phyloP scores from a whole-genome alignment of 30 jellyfish, hydroid and myxozoan species.

The Hydractinia symbiolongicarpus region DNA sequence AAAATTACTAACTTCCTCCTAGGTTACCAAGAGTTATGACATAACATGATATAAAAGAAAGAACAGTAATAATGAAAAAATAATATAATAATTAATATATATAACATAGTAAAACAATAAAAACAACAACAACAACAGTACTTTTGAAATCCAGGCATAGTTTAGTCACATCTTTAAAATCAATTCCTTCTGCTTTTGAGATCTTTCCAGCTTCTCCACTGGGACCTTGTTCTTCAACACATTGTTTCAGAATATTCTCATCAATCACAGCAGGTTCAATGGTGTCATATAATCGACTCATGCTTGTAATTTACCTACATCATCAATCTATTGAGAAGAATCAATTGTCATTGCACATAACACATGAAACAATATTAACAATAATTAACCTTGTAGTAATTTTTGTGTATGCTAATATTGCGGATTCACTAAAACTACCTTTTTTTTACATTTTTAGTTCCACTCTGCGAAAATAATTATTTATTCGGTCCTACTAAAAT shows the following conservation, averaged over 20 bases:
- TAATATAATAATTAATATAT: no score
- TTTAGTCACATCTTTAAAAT: slow-evolving; percentile 58
- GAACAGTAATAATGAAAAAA: background rate
- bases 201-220: slow-evolving; percentile 94
- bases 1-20: no score
- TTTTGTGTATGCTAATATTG: no score
- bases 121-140: slow-evolving; percentile 20
- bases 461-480: no score
- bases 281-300: slow-evolving; percentile 85
- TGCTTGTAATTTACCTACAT: background rate
- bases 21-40: background rate
- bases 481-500: no score
- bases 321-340: no score
- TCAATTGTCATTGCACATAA: no score
- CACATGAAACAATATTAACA: no score
- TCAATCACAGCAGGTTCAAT: slow-evolving; percentile 89
- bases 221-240: slow-evolving; percentile 97
- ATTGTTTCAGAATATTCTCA: slow-evolving; percentile 62
- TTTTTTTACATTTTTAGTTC: no score
- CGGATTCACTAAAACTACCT: no score
- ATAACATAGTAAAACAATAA: no score
- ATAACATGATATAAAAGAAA: background rate
- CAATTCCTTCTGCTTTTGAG: slow-evolving; percentile 86
- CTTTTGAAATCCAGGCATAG: slow-evolving; percentile 81
- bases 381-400: no score